A percentile compares a stretch with the other conserved stretches of the same genome.
These are phyloP conservation scores for Metallyticus violacea DNA, from an alignment of 2,888 invertebrate genomes.

Conservation along the genomic window DNA sequence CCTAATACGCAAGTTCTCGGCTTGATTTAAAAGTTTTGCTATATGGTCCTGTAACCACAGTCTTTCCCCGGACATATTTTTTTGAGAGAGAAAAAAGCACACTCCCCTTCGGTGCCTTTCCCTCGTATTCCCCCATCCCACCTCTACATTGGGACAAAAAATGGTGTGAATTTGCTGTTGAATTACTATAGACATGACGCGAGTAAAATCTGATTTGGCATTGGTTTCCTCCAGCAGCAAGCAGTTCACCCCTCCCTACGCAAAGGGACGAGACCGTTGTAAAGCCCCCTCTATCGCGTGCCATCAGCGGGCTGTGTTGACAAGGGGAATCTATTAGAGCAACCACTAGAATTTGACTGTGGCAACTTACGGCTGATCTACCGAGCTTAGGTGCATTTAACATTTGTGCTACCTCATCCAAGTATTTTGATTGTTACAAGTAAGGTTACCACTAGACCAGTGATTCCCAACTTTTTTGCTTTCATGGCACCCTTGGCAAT, in stretches of 20 bases:
- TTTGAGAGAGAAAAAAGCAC: not conserved
- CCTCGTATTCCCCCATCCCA: not conserved
- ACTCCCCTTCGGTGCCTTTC: not conserved
- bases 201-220: conserved; percentile 25
- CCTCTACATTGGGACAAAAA: not conserved
- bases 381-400: too few species aligned
- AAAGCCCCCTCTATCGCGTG: not conserved
- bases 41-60: not conserved
- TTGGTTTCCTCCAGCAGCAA: not conserved
- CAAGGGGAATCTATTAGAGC: not conserved
- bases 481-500: too few species aligned
- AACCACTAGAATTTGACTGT: not conserved
- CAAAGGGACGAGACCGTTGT: not conserved
- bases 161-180: conserved; percentile 26
- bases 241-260: not conserved
- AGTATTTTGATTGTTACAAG: too few species aligned
- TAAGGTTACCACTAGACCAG: too few species aligned
- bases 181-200: conserved; percentile 25
- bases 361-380: not conserved
- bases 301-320: not conserved
- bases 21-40: not conserved
- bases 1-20: not conserved
- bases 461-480: too few species aligned
- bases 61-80: not conserved
- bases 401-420: too few species aligned